Conservation (phyloP, 1,140 invertebrate species). For the Aphis gossypii region DNA sequence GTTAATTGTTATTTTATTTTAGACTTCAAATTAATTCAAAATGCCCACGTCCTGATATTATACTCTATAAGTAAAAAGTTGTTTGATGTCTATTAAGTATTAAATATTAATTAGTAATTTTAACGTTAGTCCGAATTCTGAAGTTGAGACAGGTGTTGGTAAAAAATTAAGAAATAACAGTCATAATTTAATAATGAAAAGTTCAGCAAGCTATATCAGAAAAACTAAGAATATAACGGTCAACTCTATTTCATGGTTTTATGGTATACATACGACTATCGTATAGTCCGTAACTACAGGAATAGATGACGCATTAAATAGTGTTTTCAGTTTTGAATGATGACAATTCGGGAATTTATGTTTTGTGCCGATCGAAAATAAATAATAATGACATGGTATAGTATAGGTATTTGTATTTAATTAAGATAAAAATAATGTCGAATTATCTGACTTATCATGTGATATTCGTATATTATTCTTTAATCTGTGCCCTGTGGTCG, state of each 20-base stretch:
- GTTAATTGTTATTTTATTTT: too few species aligned
- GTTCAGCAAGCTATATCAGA: too few species aligned
- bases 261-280: neutral
- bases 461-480: neutral
- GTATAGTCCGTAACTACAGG: neutral
- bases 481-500: neutral
- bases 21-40: too few species aligned
- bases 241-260: neutral
- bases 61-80: too few species aligned
- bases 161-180: neutral
- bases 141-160: neutral
- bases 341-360: neutral
- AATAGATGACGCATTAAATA: neutral
- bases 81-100: neutral
- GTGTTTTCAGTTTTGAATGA: neutral
- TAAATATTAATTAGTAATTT: neutral
- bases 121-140: neutral
- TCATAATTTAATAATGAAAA: neutral
- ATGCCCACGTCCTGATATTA: too few species aligned
- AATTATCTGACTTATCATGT: neutral
- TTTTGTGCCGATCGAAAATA: too few species aligned
- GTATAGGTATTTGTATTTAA: neutral
- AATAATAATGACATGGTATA: too few species aligned
- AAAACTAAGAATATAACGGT: neutral
- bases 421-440: neutral